A percentile compares a stretch with the other conserved stretches of the same genome.
Conservation (phyloP, 2,888 invertebrate species). For the Shargacucullia verbasci region DNA sequence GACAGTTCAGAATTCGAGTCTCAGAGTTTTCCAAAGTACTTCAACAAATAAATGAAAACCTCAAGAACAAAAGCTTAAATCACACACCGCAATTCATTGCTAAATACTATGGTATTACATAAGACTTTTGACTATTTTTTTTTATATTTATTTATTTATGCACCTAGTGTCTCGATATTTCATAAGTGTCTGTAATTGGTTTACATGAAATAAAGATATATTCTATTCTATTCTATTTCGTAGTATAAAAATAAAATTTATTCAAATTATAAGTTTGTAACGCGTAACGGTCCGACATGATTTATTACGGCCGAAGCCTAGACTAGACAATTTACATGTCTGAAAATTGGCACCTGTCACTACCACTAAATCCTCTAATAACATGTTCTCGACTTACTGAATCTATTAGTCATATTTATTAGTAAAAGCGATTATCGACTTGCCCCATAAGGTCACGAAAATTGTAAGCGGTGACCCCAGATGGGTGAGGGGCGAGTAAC, state of each 20-base stretch:
- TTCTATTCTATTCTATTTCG: no score
- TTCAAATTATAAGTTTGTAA: constrained; percentile 2
- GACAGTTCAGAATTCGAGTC: no score
- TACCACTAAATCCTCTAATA: constrained; percentile 29
- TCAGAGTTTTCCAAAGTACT: no score
- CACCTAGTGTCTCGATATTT: no score
- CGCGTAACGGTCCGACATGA: not conserved
- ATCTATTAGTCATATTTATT: constrained; percentile 61
- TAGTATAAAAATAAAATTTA: not conserved
- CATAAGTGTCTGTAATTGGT: no score
- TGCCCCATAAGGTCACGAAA: constrained; percentile 81
- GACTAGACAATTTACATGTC: constrained; percentile 5
- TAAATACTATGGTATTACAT: no score
- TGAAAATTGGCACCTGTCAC: constrained; percentile 39
- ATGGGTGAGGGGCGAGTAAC: constrained; percentile 75
- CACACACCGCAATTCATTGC: no score
- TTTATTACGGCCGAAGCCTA: not conserved
- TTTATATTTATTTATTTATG: no score
- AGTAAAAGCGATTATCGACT: constrained; percentile 75
- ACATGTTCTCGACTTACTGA: constrained; percentile 46
- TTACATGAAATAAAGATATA: no score
- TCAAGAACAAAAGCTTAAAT: no score
- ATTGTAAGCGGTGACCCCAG: constrained; percentile 78
- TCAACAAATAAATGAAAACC: no score
- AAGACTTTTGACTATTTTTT: no score